Percentiles rank a stretch among this genome's conserved stretches.
phyloP scores from a whole-genome alignment of 2,113 vertebrate genomes.

The Tyto alba region DNA sequence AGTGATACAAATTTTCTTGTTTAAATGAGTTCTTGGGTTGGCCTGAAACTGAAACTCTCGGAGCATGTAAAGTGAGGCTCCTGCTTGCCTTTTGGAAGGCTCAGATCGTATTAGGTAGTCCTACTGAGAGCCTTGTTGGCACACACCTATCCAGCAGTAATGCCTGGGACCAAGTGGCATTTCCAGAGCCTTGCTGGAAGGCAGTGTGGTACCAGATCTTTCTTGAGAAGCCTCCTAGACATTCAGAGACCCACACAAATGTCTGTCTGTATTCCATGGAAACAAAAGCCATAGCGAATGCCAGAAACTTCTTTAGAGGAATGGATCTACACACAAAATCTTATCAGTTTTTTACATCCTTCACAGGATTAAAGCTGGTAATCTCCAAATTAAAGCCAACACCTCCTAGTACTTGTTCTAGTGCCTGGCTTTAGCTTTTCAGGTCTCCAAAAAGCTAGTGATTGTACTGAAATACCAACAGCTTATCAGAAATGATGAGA shows the following conservation, averaged over 20 bases:
- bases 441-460: not conserved
- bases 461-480: not conserved
- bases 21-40: not conserved
- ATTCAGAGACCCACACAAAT: not conserved
- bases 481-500: not conserved
- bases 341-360: not conserved
- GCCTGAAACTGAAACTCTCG: not conserved
- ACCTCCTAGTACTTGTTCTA: not conserved
- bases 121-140: not conserved
- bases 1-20: not conserved
- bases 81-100: not conserved
- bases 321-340: not conserved
- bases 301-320: not conserved
- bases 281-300: not conserved
- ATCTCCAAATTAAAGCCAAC: not conserved
- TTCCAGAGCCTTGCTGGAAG: not conserved
- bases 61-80: fast-evolving
- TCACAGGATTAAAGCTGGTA: not conserved
- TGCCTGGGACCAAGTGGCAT: not conserved
- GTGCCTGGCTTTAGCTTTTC: not conserved
- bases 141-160: not conserved
- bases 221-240: not conserved
- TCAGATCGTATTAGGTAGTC: not conserved
- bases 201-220: not conserved
- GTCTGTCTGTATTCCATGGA: not conserved